Evolutionary conservation across 1,140 invertebrate genomes (phyloP).

Genomic region (Cherax destructor): DNA sequence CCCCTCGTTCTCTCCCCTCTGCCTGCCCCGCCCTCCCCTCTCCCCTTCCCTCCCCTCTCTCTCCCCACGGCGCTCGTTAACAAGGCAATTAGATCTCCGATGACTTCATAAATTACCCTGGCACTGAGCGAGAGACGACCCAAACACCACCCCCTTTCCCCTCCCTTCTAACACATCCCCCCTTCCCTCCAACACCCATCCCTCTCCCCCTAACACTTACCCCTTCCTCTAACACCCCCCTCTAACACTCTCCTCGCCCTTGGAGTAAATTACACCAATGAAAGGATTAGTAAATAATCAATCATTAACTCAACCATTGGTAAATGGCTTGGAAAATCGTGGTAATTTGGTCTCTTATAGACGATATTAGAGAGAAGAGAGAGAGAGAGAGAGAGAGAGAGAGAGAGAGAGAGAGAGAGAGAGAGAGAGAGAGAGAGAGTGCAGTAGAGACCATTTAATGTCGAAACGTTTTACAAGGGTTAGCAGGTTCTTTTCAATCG

Average conservation of each 20-base stretch:
- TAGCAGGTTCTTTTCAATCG: too few relatives aligned
- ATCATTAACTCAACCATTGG: constrained; percentile 23
- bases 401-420: not conserved
- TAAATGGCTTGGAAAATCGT: constrained; percentile 51
- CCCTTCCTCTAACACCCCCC: too few relatives aligned
- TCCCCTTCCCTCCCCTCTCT: not conserved
- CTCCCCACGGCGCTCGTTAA: constrained; percentile 23
- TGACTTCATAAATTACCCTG: constrained; percentile 35
- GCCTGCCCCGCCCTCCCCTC: not conserved
- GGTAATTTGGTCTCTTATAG: not conserved
- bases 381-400: too few relatives aligned
- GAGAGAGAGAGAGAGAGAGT: not conserved
- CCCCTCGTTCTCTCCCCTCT: constrained; percentile 15
- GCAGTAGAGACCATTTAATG: too few relatives aligned
- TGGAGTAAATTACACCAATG: constrained; percentile 43
- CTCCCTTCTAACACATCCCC: not conserved
- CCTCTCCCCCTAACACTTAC: not conserved
- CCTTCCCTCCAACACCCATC: too few relatives aligned
- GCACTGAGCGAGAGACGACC: not conserved
- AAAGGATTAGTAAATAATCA: constrained; percentile 54
- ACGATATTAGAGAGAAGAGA: not conserved
- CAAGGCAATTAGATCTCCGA: constrained; percentile 31
- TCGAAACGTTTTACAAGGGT: too few relatives aligned
- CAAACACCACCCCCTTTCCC: not conserved
- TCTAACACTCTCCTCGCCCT: not conserved